Base-by-base conservation (phyloP, 2,113 vertebrate genomes). In the Heteronetta atricapilla region DNA sequence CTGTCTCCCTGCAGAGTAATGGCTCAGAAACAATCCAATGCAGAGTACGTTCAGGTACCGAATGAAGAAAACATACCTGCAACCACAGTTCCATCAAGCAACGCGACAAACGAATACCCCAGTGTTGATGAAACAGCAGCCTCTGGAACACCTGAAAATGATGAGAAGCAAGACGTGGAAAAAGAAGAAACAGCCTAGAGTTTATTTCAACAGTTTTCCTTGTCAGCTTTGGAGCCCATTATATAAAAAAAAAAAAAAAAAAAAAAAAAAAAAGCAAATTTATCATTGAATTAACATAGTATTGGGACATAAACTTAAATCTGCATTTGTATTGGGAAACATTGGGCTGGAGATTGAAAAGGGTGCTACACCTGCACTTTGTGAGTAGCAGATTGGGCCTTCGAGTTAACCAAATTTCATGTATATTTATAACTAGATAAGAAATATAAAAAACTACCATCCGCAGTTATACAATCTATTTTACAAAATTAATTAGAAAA, bases 1-100 rank as follows among this genome's bases (percentile, higher is more conserved):
- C 82, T 95, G 82, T 95, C 33, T 95, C 97, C 77, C 92, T 93
- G 58, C 95, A 98, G 98, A 94, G 96, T 97, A 86, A 97, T 98
- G 93, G 72, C 86, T 77, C 88, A 95, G 28, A 88, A 84, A 88
- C 94, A 89, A 38, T 5, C 83, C 82, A 86, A 66, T 46, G 76
- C 59, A 44, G 96, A 96, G 14, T 96, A 90, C 1, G 79, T 74
- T 34, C 50, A 93, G 48, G 95, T 97, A 72, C 95, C 97, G 46
- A 68, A 58, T 10, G 97, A 97, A 79, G 92, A 97, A 42, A 76
- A 60, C n/a, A 53, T 70, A 50, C 96, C 96, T 25, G 26, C n/a
- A 1, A 92, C 92, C 79, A 69, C 94, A 59, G 67, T 64, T 73
- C 85, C 95, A 76, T 9, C 85, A 2, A 97, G 85, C 93, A 95